Conservation (phyloP, 1,140 invertebrate genomes). For the Caenorhabditis brenneri region DNA sequence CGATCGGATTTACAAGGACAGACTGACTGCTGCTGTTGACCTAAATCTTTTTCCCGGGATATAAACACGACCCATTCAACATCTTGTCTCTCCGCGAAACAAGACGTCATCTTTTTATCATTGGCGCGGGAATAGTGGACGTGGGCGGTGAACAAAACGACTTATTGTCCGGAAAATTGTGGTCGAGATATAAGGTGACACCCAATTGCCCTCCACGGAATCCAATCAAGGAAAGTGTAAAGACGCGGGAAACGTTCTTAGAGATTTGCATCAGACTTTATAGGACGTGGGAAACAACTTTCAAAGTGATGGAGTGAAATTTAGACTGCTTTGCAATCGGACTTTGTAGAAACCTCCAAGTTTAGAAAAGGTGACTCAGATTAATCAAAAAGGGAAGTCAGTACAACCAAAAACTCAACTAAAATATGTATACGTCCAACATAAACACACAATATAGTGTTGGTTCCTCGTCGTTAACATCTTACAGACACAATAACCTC, state of each 20-base stretch:
- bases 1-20: constrained; percentile 40
- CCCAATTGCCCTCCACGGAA: neutral
- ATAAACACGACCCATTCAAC: constrained; percentile 10
- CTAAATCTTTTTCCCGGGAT: constrained; percentile 30
- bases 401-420: neutral
- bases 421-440: neutral
- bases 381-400: neutral
- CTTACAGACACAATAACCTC: neutral
- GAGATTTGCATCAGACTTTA: neutral
- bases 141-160: neutral
- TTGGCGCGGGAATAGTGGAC: neutral
- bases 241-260: neutral
- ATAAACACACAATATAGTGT: neutral
- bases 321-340: no score
- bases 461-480: neutral
- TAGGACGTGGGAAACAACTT: neutral
- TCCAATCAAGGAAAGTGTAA: neutral
- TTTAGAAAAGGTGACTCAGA: no score
- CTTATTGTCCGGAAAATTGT: constrained; percentile 27
- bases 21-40: constrained; percentile 24
- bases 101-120: constrained; percentile 40
- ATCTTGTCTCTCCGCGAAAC: constrained; percentile 6
- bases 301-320: no score
- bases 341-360: no score
- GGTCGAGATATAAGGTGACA: neutral